Evolutionary conservation across 2,113 vertebrate genomes (phyloP).

Genomic region (Pongo pygmaeus): DNA sequence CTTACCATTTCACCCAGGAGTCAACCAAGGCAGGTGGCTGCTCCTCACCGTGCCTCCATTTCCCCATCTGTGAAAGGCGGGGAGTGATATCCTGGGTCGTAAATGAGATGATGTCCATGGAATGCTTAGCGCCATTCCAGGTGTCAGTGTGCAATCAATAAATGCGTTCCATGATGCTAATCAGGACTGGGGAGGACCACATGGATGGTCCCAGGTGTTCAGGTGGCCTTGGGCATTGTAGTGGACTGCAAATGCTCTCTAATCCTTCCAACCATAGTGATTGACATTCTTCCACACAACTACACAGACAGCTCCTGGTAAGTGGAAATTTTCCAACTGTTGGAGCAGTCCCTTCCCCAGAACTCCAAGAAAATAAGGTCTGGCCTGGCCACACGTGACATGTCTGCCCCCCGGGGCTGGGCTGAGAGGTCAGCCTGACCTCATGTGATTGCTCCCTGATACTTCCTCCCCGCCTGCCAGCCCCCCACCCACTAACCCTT

Average conservation of each 20-base stretch:
- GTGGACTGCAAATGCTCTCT: not conserved
- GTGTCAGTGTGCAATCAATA: fast-evolving
- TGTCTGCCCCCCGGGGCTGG: slow-evolving; percentile 18
- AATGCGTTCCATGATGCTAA: not conserved
- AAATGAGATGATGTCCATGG: fast-evolving
- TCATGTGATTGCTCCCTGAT: slow-evolving; percentile 33
- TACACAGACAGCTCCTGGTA: not conserved
- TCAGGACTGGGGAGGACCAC: too few species aligned
- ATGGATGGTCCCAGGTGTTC: not conserved
- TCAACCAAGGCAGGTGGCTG: not conserved
- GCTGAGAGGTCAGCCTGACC: slow-evolving; percentile 62
- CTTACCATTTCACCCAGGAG: not conserved
- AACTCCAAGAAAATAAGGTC: not conserved
- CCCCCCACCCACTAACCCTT: slow-evolving; percentile 58
- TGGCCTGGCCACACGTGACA: slow-evolving; percentile 45
- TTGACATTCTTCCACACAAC: not conserved
- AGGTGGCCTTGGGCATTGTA: not conserved
- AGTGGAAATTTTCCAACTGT: not conserved
- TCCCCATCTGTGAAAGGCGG: not conserved
- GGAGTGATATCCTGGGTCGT: not conserved
- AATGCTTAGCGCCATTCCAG: not conserved
- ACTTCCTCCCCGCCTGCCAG: slow-evolving; percentile 23
- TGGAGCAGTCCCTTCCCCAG: not conserved
- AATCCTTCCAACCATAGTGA: fast-evolving
- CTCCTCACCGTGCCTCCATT: not conserved